phyloP scores from a whole-genome alignment of 2,888 invertebrate genomes.

The Sphaerophoria taeniata region DNA sequence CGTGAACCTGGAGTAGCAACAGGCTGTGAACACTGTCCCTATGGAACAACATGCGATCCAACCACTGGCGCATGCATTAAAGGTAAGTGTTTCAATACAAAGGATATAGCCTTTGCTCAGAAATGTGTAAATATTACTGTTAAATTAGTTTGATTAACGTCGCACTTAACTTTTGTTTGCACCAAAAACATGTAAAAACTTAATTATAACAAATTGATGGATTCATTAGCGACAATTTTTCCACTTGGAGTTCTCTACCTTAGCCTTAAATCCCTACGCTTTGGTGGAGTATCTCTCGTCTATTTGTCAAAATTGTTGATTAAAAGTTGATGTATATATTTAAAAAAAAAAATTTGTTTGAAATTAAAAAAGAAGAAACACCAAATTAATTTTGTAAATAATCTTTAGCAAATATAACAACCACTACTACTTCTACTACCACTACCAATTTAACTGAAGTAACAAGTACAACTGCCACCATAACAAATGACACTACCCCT shows the following conservation, averaged over 20 bases:
- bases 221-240: slow-evolving; percentile 77
- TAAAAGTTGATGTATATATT: slow-evolving; percentile 60
- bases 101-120: slow-evolving; percentile 28
- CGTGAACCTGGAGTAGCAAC: slow-evolving; percentile 78
- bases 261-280: slow-evolving; percentile 53
- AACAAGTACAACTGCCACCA: slow-evolving; percentile 78
- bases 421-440: slow-evolving; percentile 78
- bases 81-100: slow-evolving; percentile 85
- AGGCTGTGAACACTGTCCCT: slow-evolving; percentile 90
- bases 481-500: slow-evolving; percentile 76
- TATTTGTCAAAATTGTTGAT: slow-evolving; percentile 10
- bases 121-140: slow-evolving; percentile 74
- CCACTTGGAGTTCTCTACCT: slow-evolving; percentile 51
- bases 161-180: slow-evolving; percentile 57
- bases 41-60: slow-evolving; percentile 90
- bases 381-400: slow-evolving; percentile 79
- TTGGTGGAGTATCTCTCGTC: slow-evolving; percentile 54
- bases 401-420: slow-evolving; percentile 82
- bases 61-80: slow-evolving; percentile 92
- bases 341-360: slow-evolving; percentile 38
- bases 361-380: slow-evolving; percentile 19
- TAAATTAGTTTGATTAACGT: slow-evolving; percentile 57
- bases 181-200: slow-evolving; percentile 47
- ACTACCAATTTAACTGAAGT: slow-evolving; percentile 76
- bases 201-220: slow-evolving; percentile 27